These are phyloP conservation scores for Prorops nasuta DNA, from an alignment of 1,140 invertebrate species.

Conservation along the genomic window DNA sequence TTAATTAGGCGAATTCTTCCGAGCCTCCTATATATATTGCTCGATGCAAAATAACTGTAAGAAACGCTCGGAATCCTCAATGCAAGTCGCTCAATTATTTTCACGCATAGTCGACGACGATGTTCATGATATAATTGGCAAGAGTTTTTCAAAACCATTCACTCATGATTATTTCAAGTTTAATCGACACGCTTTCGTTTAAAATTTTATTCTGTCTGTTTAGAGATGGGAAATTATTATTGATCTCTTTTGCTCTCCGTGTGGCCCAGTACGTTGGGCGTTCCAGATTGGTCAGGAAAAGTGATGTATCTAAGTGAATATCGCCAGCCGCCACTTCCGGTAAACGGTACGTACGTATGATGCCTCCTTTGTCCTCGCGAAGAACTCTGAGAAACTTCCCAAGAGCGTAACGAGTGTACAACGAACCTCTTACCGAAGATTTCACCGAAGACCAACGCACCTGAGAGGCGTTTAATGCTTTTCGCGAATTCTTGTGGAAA, in stretches of 20 bases:
- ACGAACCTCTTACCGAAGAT: conserved; percentile 44
- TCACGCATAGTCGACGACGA: no score
- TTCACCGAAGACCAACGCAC: conserved; percentile 30
- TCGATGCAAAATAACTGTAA: not conserved
- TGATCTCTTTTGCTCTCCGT: no score
- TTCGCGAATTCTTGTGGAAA: no score
- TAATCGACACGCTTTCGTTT: no score
- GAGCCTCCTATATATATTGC: not conserved
- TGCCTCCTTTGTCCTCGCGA: conserved; percentile 38
- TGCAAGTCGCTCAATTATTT: no score
- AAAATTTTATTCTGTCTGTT: no score
- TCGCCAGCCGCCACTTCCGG: conserved; percentile 43
- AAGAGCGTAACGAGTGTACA: conserved; percentile 41
- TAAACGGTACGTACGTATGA: conserved; percentile 45
- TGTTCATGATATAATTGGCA: no score
- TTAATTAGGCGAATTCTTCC: not conserved
- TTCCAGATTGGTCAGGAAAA: no score
- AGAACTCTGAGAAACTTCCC: conserved; percentile 51
- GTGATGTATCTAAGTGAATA: conserved; percentile 39
- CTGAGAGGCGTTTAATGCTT: conserved; percentile 1
- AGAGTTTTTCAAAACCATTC: no score
- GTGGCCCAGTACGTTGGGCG: no score
- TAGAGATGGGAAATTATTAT: no score
- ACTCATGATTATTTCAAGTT: no score
- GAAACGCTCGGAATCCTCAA: not conserved